Evolutionary conservation across 2,113 vertebrate species (phyloP), one percentile per base, ranked within the genome.

Genomic region (Cromileptes altivelis): DNA sequence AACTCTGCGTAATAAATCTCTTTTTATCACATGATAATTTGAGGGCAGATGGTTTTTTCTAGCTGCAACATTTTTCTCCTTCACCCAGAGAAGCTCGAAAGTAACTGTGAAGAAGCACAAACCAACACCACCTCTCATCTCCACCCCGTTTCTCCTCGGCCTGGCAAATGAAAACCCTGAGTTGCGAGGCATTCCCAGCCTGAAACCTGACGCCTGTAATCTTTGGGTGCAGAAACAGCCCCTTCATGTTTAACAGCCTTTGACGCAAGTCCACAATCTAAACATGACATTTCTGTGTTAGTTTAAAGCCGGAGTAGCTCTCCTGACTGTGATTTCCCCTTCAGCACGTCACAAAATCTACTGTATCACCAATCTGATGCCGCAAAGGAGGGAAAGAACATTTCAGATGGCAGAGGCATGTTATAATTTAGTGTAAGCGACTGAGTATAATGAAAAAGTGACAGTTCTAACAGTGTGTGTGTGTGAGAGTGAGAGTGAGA

Each of bases 181-280:
- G 64, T 74, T 68, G 23, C 0, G 64, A 80, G 47, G 58, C 78
- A 71, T 84, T 86, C 68, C 73, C 76, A 9, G 33, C 49, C 33
- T 86, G 87, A 85, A 92, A 91, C 75, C 70, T 55, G 81, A 92
- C 56, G 88, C 84, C 70, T 77, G 79, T 73, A 86, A 75, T 83
- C 83, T 91, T 52, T 7, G 30, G 42, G 79, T 85, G 74, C 47
- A 76, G 57, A 82, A 84, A 63, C 85, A 72, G 47, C 30, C 78
- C 4, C 64, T 81, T 73, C 21, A n/a, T 80, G 78, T 86, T 69
- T 25, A 64, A 64, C 58, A 42, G 65, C 67, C 68, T 76, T 72
- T 87, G 78, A 80, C 62, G 64, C 83, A 82, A 47, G 55, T 81
- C 83, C 75, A 45, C 76, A 89, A 87, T 87, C 75, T 87, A 89